These are phyloP conservation scores for Plectropomus leopardus DNA, from an alignment of 2,113 vertebrate species.

Conservation along the genomic window DNA sequence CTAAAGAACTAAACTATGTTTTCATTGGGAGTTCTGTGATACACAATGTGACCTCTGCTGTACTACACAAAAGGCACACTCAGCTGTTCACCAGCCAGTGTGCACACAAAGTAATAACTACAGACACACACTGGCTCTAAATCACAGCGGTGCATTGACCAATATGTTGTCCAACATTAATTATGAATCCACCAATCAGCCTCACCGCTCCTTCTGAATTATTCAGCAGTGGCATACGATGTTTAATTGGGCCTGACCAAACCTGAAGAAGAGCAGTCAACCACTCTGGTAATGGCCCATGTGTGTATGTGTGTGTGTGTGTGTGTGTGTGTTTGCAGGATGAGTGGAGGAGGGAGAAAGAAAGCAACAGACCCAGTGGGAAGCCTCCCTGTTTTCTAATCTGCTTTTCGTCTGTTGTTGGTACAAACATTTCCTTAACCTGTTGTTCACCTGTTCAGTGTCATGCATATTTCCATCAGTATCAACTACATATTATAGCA, in stretches of 20 bases:
- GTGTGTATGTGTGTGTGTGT: conserved; percentile 7
- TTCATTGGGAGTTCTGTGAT: not conserved
- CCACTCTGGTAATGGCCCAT: not conserved
- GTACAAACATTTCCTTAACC: not conserved
- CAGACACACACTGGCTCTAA: not conserved
- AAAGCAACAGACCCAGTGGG: not conserved
- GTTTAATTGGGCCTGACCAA: conserved; percentile 33
- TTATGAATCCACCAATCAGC: conserved; percentile 47
- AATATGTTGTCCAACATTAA: conserved; percentile 28
- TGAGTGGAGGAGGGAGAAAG: not conserved
- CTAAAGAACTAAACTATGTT: not conserved
- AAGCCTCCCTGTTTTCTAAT: not conserved
- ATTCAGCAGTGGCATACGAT: conserved; percentile 28
- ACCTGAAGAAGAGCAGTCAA: conserved; percentile 21
- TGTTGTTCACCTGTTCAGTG: too few relatives aligned
- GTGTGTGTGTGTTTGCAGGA: not conserved
- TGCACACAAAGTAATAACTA: not conserved
- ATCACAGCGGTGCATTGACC: conserved; percentile 17
- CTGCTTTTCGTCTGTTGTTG: not conserved
- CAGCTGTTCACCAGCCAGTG: not conserved
- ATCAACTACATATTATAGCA: not conserved
- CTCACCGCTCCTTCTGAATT: conserved; percentile 24
- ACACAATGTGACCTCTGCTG: not conserved
- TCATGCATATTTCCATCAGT: not conserved
- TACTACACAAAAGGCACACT: not conserved